Evolutionary conservation across 2,797 vertebrate species (phyloP), one percentile per base, ranked within the genome.

Genomic region (Sparidentex hasta): DNA sequence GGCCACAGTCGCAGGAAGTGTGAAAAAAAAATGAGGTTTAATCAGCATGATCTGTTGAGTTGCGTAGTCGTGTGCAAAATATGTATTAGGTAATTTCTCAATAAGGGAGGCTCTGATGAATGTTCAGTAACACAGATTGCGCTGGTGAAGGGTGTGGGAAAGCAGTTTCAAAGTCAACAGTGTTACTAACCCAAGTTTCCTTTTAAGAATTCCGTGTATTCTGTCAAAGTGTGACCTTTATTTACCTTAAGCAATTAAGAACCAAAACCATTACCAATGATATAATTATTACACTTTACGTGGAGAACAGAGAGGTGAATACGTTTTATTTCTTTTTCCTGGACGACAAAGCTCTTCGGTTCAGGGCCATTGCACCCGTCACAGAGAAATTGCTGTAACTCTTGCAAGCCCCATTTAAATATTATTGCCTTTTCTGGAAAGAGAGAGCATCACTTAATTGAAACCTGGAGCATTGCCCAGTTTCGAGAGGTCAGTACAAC

Each of bases 381-480:
- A 80, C 2, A 78, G n/a, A 62, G 64, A 82, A 80, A 88, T 77
- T 9, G 11, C 82, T 74, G 78, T 77, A 81, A 81, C 76, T 81
- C 61, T 67, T 64, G 64, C 62, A 59, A 74, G 46, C 33, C 58
- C 86, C 61, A 88, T 90, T 90, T 90, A 84, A 90, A 91, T 90
- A 83, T 78, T 74, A 90, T 89, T 80, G 85, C 83, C 84, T 91
- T 93, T 94, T 93, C 87, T 91, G 86, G 87, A 84, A 54, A 80
- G 81, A 88, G 67, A 82, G 85, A 71, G 74, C 85, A 87, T 88
- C 87, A 73, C 70, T 86, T 91, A 88, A 93, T 91, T 93, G 88
- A 91, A 84, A 92, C 46, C 80, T 94, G 94, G 91, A 93, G 50
- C 20, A 1, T 51, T 82, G 93, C 93, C 93, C 84, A 58, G 90